phyloP scores from a whole-genome alignment of 1,140 invertebrate genomes.

The Panulirus ornatus region DNA sequence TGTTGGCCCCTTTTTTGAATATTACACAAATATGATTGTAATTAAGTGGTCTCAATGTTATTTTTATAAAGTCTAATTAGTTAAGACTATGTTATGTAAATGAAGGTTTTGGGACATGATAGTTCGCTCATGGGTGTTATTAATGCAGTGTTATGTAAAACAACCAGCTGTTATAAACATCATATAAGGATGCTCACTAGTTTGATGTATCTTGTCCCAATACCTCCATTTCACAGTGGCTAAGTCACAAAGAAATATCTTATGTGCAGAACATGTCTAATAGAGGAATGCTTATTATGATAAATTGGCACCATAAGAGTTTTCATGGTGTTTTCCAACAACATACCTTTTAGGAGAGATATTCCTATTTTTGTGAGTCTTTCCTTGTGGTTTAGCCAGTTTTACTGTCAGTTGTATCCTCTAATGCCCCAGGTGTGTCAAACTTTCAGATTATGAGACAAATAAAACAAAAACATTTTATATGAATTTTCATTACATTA shows the following conservation, averaged over 20 bases:
- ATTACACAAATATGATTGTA: constrained; percentile 32
- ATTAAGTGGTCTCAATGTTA: constrained; percentile 40
- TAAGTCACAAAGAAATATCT: constrained; percentile 48
- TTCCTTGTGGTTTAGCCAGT: constrained; percentile 44
- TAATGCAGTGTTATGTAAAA: neutral
- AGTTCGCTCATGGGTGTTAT: neutral
- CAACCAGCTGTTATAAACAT: neutral
- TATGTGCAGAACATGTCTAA: neutral
- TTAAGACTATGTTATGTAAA: constrained; percentile 22
- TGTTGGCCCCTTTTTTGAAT: constrained; percentile 18
- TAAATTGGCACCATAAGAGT: too few relatives aligned
- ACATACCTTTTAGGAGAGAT: neutral
- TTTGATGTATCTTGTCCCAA: constrained; percentile 18
- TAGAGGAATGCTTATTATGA: neutral
- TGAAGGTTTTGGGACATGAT: neutral
- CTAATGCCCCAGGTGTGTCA: constrained; percentile 62
- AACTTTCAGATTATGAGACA: constrained; percentile 65
- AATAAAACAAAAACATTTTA: constrained; percentile 57
- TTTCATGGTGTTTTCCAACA: neutral
- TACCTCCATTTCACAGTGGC: neutral
- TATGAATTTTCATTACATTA: constrained; percentile 35
- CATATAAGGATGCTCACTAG: neutral
- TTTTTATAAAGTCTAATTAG: constrained; percentile 52
- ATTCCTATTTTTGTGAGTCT: neutral
- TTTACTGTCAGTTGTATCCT: constrained; percentile 20